Evolutionary conservation across 2,113 vertebrate genomes (phyloP).

Genomic region (Electrona antarctica): DNA sequence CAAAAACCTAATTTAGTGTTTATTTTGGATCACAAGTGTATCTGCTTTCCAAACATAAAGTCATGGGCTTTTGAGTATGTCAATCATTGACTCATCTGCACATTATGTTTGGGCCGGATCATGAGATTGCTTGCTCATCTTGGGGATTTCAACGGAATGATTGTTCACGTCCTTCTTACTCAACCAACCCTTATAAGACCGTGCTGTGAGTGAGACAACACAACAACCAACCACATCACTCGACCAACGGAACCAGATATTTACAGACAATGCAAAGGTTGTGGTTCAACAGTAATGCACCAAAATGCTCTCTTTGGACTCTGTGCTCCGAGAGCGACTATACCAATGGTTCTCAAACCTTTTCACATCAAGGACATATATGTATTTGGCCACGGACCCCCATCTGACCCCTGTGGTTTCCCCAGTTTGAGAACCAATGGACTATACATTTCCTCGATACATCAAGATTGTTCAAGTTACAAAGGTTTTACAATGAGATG

Average conservation of each 20-base stretch:
- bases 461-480: not conserved
- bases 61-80: not conserved
- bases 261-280: not conserved
- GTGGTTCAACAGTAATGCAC: not conserved
- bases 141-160: not conserved
- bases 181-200: not conserved
- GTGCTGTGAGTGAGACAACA: too few species aligned
- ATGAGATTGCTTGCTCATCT: not conserved
- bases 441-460: not conserved
- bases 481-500: conserved; percentile 1
- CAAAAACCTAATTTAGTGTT: too few species aligned
- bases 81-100: not conserved
- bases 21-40: too few species aligned
- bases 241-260: not conserved
- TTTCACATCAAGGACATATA: too few species aligned
- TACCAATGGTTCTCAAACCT: not conserved
- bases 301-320: not conserved
- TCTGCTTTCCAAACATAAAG: not conserved
- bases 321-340: not conserved
- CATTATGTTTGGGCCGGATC: not conserved
- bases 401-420: too few species aligned
- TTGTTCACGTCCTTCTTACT: not conserved
- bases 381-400: too few species aligned
- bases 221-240: not conserved
- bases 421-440: too few species aligned